Conservation (phyloP, 1,140 invertebrate genomes). For the Macrosteles quadrilineatus region DNA sequence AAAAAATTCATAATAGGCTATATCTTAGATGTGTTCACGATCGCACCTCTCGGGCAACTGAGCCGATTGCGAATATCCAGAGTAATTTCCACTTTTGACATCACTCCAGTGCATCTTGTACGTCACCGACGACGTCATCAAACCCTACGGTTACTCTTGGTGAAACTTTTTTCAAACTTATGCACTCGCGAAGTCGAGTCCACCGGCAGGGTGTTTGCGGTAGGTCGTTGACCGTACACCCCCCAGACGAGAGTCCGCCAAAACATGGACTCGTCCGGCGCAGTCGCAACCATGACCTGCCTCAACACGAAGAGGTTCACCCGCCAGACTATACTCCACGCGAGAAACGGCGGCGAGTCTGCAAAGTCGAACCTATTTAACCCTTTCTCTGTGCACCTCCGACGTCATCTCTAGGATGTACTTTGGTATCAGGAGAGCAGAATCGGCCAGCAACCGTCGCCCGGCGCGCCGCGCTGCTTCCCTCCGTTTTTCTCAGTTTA, state of each 20-base stretch:
- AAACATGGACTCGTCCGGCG: conserved; percentile 13
- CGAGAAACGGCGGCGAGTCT: neutral
- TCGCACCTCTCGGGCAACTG: neutral
- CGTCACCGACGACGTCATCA: conserved; percentile 15
- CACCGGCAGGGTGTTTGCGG: neutral
- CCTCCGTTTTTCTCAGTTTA: neutral
- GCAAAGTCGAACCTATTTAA: neutral
- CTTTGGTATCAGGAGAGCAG: conserved; percentile 23
- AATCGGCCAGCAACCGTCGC: neutral
- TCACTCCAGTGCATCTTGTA: neutral
- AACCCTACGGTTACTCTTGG: neutral
- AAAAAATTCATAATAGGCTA: neutral
- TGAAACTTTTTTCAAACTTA: conserved; percentile 19
- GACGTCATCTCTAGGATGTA: conserved; percentile 21
- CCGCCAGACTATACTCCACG: neutral
- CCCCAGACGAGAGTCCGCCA: conserved; percentile 12
- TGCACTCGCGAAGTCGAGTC: conserved; percentile 6
- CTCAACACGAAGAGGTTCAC: conserved; percentile 2
- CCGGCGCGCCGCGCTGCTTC: too few species aligned
- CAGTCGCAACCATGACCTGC: conserved; percentile 15
- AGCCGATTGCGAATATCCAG: neutral
- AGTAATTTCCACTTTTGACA: neutral
- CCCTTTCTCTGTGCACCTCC: conserved; percentile 5
- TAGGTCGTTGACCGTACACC: conserved; percentile 1
- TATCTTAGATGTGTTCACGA: neutral